phyloP scores from a whole-genome alignment of 2,113 vertebrate species.

The Deroptyus accipitrinus region DNA sequence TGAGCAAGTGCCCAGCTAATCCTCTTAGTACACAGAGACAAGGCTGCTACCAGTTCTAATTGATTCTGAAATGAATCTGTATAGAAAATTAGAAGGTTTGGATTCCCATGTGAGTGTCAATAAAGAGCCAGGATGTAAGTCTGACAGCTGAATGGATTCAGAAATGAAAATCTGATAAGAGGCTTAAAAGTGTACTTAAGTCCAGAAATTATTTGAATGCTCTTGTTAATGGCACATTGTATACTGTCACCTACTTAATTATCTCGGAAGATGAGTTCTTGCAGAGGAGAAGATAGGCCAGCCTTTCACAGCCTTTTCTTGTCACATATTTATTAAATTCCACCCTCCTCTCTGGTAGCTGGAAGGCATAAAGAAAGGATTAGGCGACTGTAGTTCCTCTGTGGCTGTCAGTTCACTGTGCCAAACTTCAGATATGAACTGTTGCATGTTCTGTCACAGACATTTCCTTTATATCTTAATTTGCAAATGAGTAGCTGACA shows the following conservation, averaged over 20 bases:
- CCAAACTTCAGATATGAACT: slow-evolving; percentile 87
- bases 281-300: slow-evolving; percentile 63
- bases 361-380: slow-evolving; percentile 89
- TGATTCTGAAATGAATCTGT: slow-evolving; percentile 90
- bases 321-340: slow-evolving; percentile 89
- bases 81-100: slow-evolving; percentile 85
- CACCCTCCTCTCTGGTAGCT: slow-evolving; percentile 74
- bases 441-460: slow-evolving; percentile 86
- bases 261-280: slow-evolving; percentile 79
- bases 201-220: slow-evolving; percentile 81
- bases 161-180: slow-evolving; percentile 85
- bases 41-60: slow-evolving; percentile 86
- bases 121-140: slow-evolving; percentile 80
- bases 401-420: slow-evolving; percentile 81
- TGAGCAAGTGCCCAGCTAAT: slow-evolving; percentile 84
- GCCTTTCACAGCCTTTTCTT: slow-evolving; percentile 71
- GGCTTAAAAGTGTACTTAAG: slow-evolving; percentile 82
- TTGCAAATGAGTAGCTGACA: slow-evolving; percentile 87
- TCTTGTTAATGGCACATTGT: slow-evolving; percentile 79
- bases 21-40: slow-evolving; percentile 83
- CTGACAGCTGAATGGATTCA: slow-evolving; percentile 80
- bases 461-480: slow-evolving; percentile 88
- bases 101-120: slow-evolving; percentile 81
- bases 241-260: slow-evolving; percentile 82
- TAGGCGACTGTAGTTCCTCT: slow-evolving; percentile 78